A percentile compares a stretch with the other conserved stretches of the same genome.
Evolutionary conservation across 2,113 vertebrate genomes (phyloP).

Genomic region (Channa argus): DNA sequence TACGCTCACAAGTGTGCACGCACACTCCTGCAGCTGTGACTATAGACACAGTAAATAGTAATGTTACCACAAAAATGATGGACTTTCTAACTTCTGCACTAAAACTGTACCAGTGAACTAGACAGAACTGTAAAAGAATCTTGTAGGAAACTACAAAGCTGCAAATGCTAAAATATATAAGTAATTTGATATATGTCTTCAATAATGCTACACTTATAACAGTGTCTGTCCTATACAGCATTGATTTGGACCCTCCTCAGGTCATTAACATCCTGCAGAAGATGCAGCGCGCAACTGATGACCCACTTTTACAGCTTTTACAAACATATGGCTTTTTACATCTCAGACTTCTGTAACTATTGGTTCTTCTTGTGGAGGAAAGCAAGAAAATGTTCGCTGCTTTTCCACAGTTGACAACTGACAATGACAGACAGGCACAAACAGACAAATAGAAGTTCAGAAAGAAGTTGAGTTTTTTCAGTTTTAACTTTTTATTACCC

Average conservation of each 20-base stretch:
- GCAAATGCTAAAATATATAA: not conserved
- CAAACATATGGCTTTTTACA: not conserved
- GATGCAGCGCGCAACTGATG: not conserved
- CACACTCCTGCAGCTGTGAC: constrained; percentile 9
- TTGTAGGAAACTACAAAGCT: constrained; percentile 8
- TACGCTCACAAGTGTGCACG: not conserved
- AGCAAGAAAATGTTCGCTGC: too few species aligned
- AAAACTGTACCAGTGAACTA: not conserved
- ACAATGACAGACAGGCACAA: too few species aligned
- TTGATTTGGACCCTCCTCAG: not conserved
- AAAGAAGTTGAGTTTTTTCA: too few species aligned
- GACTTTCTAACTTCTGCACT: not conserved
- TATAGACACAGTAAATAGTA: not conserved
- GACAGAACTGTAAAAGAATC: not conserved
- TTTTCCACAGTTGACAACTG: too few species aligned
- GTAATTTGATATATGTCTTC: not conserved
- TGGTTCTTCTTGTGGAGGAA: too few species aligned
- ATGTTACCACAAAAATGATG: not conserved
- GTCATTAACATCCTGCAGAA: not conserved
- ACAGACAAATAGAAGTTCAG: too few species aligned
- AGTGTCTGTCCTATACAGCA: not conserved
- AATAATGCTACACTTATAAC: not conserved
- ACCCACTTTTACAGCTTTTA: not conserved
- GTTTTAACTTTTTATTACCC: too few species aligned
- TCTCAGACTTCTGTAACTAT: too few species aligned